Conservation (phyloP, 2,888 invertebrate species). For the Drosophila yooni region DNA sequence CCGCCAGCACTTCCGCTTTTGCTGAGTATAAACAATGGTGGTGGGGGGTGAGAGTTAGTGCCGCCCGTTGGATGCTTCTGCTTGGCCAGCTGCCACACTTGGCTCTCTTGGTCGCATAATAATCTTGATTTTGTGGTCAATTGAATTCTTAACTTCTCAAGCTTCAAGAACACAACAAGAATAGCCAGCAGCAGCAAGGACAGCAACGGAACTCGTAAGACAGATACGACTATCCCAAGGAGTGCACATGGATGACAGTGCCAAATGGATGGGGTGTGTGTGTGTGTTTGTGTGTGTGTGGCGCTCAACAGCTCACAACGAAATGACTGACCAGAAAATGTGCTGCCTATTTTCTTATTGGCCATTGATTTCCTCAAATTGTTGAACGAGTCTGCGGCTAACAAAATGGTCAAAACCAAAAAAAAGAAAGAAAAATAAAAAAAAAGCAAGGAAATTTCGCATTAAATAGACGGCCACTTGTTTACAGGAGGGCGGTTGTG, state of each 20-base stretch:
- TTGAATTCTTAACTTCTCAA: constrained; percentile 81
- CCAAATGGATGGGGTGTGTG: constrained; percentile 23
- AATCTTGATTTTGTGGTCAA: constrained; percentile 84
- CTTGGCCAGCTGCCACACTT: constrained; percentile 47
- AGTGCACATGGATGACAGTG: constrained; percentile 72
- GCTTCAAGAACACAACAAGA: constrained; percentile 65
- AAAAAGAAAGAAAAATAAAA: neutral
- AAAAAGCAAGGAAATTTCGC: constrained; percentile 13
- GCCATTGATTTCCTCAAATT: constrained; percentile 73
- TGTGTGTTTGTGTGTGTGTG: constrained; percentile 10
- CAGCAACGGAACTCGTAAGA: constrained; percentile 27
- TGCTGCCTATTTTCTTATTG: constrained; percentile 76
- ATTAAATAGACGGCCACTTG: constrained; percentile 37
- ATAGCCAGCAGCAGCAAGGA: constrained; percentile 17
- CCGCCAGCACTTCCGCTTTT: constrained; percentile 43
- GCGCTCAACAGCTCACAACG: constrained; percentile 56
- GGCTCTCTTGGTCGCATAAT: constrained; percentile 67
- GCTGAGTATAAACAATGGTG: neutral
- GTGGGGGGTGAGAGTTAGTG: neutral
- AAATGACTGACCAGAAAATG: constrained; percentile 73
- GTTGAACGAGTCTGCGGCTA: constrained; percentile 31
- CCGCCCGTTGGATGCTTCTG: constrained; percentile 30
- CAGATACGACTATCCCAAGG: constrained; percentile 66
- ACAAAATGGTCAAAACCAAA: constrained; percentile 44
- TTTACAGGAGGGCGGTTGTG: constrained; percentile 9